Base-by-base conservation (phyloP, 2,113 vertebrate genomes). In the Struthio camelus region DNA sequence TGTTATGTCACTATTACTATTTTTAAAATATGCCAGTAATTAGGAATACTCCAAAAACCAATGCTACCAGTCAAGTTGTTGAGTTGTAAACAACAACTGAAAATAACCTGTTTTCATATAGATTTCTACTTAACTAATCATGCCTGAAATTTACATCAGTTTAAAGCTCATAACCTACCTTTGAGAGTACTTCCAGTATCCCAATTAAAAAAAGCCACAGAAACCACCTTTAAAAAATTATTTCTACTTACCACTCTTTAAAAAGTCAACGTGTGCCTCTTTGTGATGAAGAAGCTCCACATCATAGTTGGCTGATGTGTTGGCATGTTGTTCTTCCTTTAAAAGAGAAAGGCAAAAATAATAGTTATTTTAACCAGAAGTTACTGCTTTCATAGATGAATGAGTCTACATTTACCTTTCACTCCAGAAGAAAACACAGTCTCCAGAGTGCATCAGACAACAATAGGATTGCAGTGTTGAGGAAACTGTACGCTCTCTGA, bases 321-420 rank as follows among this genome's bases (percentile, higher is more conserved):
- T 99, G 82, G 99, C 99, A 65, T 99, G 99, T 56, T 99, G 99
- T 94, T 99, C 99, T 98, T 99, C 99, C 99, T 99, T 98, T 73
- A 97, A 96, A 94, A 97, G 95, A 93, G 7, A 93, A 88, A 84
- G 20, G 72, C 0, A 89, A 23, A 89, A 42, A 85, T 11, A 44
- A 28, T 2, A 50, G 25, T 28, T 72, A 22, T 23, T 90, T 92
- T 19, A 90, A 67, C 67, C 79, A 66, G 36, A 61, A 27, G 16
- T 36, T 46, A 62, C 11, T 12, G 6, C 28, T 80, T 73, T 46
- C 42, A 50, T 23, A 78, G 87, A 72, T 10, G 7, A 80, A 28
- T 46, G 25, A 72, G 78, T 85, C 93, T 86, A 85, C 46, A 87
- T 80, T 82, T 96, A 69, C 58, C 86, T 97, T 93, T 94, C 70